Evolutionary conservation across 2,113 vertebrate species (phyloP), one percentile per base, ranked within the genome.

Genomic region (Percopsis transmontana): DNA sequence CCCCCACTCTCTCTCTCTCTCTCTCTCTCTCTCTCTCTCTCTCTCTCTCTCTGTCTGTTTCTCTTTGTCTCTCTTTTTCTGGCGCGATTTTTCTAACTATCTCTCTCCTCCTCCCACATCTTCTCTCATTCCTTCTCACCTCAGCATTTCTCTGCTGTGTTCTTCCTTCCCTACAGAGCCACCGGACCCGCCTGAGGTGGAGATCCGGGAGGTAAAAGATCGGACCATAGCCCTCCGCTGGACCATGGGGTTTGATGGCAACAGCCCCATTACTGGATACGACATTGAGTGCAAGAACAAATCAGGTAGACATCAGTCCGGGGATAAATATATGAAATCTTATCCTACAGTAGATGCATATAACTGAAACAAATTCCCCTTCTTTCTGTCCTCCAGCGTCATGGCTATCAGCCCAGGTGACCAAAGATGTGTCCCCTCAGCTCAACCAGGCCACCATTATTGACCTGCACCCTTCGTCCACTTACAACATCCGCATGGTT

Each of bases 271-370:
- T 83, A 99, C 96, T 0, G 96, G 97, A 91, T 99, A 99, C 0
- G 97, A 99, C 75, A 99, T 99, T 2, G 97, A 99, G 69, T 99
- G 96, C 94, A 99, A 99, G 85, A 99, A 99, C 85, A 99, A 98
- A 92, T 96, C 97, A 78, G 96, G 97, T 98, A 88, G 11, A 2
- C 48, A 51, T n/a, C 1, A 18, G 8, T 20, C n/a, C n/a, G n/a
- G n/a, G n/a, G 20, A n/a, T 51, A 19, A 11, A 51, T 51, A 20
- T 51, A 14, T 45, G 2, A 14, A 12, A 14, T 45, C 7, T 45
- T 45, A 16, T 13, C 7, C 3, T 45, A 45, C 8, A 3, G 1
- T 45, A 16, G 11, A 16, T 16, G 11, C 12, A 45, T 9, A 12
- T 10, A 45, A 16, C 8, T 16, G 1, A 45, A 14, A 16, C 42